Percentiles rank a stretch among this genome's conserved stretches.
Evolutionary conservation across 2,888 invertebrate species (phyloP).

Genomic region (Zaprionus bogoriensis): DNA sequence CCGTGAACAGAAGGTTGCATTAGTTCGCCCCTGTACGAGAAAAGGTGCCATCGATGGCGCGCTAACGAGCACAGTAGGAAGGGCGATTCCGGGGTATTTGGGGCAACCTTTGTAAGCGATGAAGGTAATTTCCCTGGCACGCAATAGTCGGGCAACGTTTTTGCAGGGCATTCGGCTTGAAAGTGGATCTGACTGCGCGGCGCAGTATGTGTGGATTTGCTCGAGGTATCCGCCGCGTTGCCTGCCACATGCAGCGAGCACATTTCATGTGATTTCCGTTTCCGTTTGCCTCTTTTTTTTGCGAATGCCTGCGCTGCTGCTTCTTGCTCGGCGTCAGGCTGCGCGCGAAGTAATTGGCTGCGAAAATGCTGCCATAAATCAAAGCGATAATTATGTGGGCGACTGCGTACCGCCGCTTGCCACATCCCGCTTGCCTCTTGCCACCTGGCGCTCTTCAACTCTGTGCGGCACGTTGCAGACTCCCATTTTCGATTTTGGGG

Average conservation of each 20-base stretch:
- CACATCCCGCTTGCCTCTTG: slow-evolving; percentile 14
- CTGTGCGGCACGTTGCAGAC: slow-evolving; percentile 5
- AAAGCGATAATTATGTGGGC: slow-evolving; percentile 79
- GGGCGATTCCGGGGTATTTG: too few relatives aligned
- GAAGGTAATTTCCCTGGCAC: not conserved
- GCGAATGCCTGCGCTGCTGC: not conserved
- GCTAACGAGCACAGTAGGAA: not conserved
- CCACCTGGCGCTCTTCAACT: not conserved
- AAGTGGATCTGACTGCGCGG: too few relatives aligned
- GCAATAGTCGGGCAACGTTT: too few relatives aligned
- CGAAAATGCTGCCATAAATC: slow-evolving; percentile 76
- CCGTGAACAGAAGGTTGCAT: not conserved
- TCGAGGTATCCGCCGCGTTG: too few relatives aligned
- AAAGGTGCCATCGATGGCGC: not conserved
- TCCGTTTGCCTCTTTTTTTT: slow-evolving; percentile 27
- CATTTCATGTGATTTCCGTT: slow-evolving; percentile 53
- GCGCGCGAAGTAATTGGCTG: slow-evolving; percentile 72
- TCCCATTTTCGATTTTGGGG: slow-evolving; percentile 11
- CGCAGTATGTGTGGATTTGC: too few relatives aligned
- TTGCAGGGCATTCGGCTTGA: too few relatives aligned
- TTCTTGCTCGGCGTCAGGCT: slow-evolving; percentile 5
- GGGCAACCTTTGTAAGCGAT: not conserved
- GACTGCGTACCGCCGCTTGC: slow-evolving; percentile 53
- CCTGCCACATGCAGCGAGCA: slow-evolving; percentile 26
- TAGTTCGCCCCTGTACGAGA: not conserved